Percentiles rank a stretch among this genome's conserved stretches.
These are phyloP conservation scores for Trichonephila inaurata DNA, from an alignment of 1,140 invertebrate genomes.

Conservation along the genomic window DNA sequence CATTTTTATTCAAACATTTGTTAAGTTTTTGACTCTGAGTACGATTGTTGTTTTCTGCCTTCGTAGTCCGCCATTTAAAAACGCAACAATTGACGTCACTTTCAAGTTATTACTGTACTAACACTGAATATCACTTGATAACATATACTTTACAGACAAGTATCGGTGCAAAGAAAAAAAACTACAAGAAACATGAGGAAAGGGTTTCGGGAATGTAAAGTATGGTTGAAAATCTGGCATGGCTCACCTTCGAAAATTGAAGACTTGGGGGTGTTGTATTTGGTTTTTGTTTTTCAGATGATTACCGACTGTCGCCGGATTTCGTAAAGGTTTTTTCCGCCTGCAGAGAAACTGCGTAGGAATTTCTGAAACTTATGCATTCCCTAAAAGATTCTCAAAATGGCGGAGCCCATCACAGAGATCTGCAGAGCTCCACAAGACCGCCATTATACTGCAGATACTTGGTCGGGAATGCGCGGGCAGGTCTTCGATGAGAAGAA, in stretches of 20 bases:
- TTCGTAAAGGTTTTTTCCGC: slow-evolving; percentile 57
- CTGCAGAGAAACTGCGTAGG: slow-evolving; percentile 62
- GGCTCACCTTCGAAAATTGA: slow-evolving; percentile 31
- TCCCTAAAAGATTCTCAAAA: slow-evolving; percentile 72
- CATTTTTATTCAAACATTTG: too few relatives aligned
- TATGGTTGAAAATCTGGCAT: background rate
- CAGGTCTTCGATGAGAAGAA: slow-evolving; percentile 7
- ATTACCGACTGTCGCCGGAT: slow-evolving; percentile 33
- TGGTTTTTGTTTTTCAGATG: slow-evolving; percentile 48
- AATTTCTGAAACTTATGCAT: slow-evolving; percentile 70
- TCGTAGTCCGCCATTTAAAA: too few relatives aligned
- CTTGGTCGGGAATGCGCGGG: slow-evolving; percentile 45
- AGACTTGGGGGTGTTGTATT: slow-evolving; percentile 8
- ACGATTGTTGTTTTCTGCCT: too few relatives aligned
- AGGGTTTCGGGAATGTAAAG: background rate
- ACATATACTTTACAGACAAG: background rate
- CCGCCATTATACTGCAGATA: slow-evolving; percentile 71
- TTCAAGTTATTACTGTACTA: background rate
- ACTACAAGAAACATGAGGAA: background rate
- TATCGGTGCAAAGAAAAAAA: background rate
- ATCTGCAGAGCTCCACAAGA: slow-evolving; percentile 46
- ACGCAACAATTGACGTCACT: background rate
- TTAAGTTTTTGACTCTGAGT: too few relatives aligned
- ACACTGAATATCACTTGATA: background rate
- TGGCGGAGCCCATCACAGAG: slow-evolving; percentile 66